A percentile compares a stretch with the other conserved stretches of the same genome.
phyloP scores from a whole-genome alignment of 1,140 invertebrate genomes.

The Cryptotermes secundus region DNA sequence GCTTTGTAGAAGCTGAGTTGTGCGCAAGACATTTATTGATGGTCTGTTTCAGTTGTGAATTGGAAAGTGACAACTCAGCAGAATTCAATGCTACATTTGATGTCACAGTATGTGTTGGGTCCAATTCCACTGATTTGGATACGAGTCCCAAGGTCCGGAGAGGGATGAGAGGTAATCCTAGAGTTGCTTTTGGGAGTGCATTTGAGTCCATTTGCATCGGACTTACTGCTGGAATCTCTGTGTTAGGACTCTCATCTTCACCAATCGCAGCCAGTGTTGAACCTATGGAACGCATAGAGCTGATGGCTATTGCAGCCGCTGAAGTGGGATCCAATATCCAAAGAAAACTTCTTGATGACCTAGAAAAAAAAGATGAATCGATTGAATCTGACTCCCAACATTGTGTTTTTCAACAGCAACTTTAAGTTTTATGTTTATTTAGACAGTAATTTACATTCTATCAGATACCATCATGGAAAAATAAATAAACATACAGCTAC shows the following conservation, averaged over 20 bases:
- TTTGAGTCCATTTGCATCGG: background rate
- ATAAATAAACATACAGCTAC: no score
- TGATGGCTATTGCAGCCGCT: background rate
- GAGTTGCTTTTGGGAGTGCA: background rate
- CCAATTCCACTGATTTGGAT: background rate
- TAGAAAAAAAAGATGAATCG: background rate
- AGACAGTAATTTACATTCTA: no score
- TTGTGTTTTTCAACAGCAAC: no score
- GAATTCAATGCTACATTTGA: no score
- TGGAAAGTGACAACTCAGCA: no score
- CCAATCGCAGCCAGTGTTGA: background rate
- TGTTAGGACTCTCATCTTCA: background rate
- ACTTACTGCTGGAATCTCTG: background rate
- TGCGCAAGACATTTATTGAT: background rate
- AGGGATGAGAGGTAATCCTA: background rate
- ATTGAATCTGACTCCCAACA: no score
- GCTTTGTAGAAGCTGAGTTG: background rate
- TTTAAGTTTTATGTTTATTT: no score
- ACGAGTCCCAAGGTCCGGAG: background rate
- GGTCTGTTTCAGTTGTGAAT: background rate
- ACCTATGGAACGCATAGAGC: background rate
- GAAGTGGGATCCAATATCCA: slow-evolving; percentile 18
- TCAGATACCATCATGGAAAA: no score
- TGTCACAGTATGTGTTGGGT: no score
- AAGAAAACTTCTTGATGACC: slow-evolving; percentile 8